Evolutionary conservation across 2,797 vertebrate species (phyloP).

Genomic region (Phalanger gymnotis): DNA sequence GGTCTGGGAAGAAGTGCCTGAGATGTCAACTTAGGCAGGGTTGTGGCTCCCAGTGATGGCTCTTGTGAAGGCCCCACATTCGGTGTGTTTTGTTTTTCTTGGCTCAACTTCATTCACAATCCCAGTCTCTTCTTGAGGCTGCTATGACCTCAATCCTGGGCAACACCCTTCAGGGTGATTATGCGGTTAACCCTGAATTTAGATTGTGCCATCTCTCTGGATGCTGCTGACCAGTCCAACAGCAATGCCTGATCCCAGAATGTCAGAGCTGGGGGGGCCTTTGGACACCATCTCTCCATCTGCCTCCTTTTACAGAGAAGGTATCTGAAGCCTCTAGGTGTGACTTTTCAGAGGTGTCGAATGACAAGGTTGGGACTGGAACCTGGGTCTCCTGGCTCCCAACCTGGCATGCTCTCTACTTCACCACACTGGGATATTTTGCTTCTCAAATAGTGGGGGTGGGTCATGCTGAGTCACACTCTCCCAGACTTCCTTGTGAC

Average conservation of each 20-base stretch:
- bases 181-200: not conserved
- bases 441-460: not conserved
- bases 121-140: not conserved
- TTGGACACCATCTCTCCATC: not conserved
- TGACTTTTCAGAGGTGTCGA: not conserved
- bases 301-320: not conserved
- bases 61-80: too few species aligned
- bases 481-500: not conserved
- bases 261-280: not conserved
- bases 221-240: not conserved
- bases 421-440: accelerated
- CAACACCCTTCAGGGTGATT: not conserved
- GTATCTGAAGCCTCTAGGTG: not conserved
- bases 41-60: too few species aligned
- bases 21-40: not conserved
- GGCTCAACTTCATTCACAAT: not conserved
- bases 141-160: not conserved
- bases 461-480: not conserved
- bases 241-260: not conserved
- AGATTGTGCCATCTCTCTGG: not conserved
- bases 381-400: not conserved
- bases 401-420: not conserved
- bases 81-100: not conserved
- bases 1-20: not conserved
- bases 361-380: not conserved